Evolutionary conservation across 2,113 vertebrate genomes (phyloP), one percentile per base, ranked within the genome.

Genomic region (Peromyscus californicus): DNA sequence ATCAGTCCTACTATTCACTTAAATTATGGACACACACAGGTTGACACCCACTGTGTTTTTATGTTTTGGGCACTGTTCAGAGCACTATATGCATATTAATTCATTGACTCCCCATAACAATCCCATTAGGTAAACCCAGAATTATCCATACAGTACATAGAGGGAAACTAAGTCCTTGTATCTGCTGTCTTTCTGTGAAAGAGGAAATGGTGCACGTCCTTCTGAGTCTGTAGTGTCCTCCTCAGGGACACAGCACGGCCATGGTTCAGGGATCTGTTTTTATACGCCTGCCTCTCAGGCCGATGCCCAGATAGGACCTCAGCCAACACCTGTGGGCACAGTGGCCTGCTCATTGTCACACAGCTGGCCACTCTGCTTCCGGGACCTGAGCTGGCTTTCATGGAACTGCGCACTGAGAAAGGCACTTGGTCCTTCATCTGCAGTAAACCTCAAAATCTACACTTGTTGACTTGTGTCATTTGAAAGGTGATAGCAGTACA

Each of bases 301-400:
- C 12, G 51, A 54, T 9, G 26, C 19, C 10, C 31, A 76, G 86
- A 39, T 0, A 7, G 61, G 63, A 67, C 48, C 21, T 42, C n/a
- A 76, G 86, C 29, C 59, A 69, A 8, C 4, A 67, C 0, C 0
- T 1, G 2, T 0, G 2, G 8, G 10, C 19, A 17, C n/a, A 7
- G 69, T 10, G 72, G 61, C 9, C 29, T 72, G 42, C 72, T 70
- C 61, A 39, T 7, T 6, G 51, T n/a, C 91, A 61, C 75, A 54
- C 19, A 78, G n/a, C 75, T 51, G 76, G 31, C 78, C 78, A 15
- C 36, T 39, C 54, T 83, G 21, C 31, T 57, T 33, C 10, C 10
- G 59, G 33, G 5, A 13, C 11, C 57, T 42, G 54, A 48, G 69
- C 33, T 78, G 90, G 84, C 36, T 45, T 65, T 91, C 63, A 79